phyloP scores from a whole-genome alignment of 2,888 invertebrate species.

The Portevinia maculata region DNA sequence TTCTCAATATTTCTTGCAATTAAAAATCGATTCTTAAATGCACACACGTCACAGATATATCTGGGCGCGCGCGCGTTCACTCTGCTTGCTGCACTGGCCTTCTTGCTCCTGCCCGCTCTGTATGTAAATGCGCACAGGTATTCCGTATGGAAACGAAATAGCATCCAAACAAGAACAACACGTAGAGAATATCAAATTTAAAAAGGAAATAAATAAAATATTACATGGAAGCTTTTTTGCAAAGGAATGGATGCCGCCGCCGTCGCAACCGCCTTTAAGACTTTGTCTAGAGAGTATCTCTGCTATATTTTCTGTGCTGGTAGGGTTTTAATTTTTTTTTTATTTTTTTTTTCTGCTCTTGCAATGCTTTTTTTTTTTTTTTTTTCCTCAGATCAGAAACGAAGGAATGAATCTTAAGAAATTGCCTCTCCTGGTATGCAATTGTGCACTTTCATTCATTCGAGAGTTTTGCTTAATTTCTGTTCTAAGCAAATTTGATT shows the following conservation, averaged over 20 bases:
- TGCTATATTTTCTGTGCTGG: slow-evolving; percentile 30
- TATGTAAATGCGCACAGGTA: slow-evolving; percentile 69
- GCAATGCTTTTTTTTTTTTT: slow-evolving; percentile 22
- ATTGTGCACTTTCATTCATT: slow-evolving; percentile 63
- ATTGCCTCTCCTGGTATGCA: slow-evolving; percentile 49
- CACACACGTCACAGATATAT: slow-evolving; percentile 64
- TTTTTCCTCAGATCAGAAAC: not conserved
- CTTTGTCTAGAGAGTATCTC: slow-evolving; percentile 44
- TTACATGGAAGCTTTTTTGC: slow-evolving; percentile 64
- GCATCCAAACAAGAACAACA: slow-evolving; percentile 56
- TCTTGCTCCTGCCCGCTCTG: slow-evolving; percentile 9
- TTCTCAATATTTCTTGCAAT: slow-evolving; percentile 73
- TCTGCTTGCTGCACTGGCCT: not conserved
- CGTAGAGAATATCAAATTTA: slow-evolving; percentile 57
- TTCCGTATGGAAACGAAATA: slow-evolving; percentile 54
- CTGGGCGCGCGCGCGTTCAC: slow-evolving; percentile 35
- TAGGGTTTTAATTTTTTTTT: not conserved
- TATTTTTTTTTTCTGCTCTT: not conserved
- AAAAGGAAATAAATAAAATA: slow-evolving; percentile 67
- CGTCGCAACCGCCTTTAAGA: slow-evolving; percentile 45
- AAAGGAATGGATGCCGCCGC: slow-evolving; percentile 51
- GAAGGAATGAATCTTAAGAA: slow-evolving; percentile 55
- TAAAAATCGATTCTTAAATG: slow-evolving; percentile 71
- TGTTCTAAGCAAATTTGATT: slow-evolving; percentile 68
- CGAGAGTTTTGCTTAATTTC: slow-evolving; percentile 62